phyloP scores from a whole-genome alignment of 2,797 vertebrate species.

The Bradypodion ventrale region DNA sequence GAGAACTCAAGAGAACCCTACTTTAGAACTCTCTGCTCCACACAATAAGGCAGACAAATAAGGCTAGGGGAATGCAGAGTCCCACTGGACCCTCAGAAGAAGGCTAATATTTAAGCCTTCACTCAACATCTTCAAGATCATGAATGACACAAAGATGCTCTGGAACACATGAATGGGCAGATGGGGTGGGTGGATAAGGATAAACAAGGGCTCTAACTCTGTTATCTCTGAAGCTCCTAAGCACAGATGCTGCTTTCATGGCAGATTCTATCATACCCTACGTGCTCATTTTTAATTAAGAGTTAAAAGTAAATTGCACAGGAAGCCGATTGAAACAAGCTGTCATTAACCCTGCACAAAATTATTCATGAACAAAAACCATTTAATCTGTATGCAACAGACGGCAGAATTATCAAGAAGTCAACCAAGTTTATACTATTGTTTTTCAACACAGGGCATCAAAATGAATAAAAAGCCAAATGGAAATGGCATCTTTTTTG shows the following conservation, averaged over 20 bases:
- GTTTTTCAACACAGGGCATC: slow-evolving; percentile 25
- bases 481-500: background rate
- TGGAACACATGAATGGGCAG: background rate
- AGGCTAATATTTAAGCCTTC: background rate
- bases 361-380: background rate
- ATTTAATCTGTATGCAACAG: background rate
- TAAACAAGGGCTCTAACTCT: background rate
- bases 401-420: background rate
- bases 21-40: background rate
- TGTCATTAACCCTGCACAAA: background rate
- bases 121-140: background rate
- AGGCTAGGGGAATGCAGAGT: background rate
- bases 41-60: background rate
- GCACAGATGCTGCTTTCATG: background rate
- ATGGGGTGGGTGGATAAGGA: background rate
- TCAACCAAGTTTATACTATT: background rate
- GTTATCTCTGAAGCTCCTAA: background rate
- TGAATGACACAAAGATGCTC: background rate
- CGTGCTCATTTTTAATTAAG: background rate
- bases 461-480: background rate
- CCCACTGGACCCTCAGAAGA: background rate
- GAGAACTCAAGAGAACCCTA: too few species aligned
- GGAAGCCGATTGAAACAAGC: background rate
- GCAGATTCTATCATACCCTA: background rate
- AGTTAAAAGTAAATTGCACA: background rate